Evolutionary conservation across 2,113 vertebrate species (phyloP), one percentile per base, ranked within the genome.

Genomic region (Toxotes chatareus): DNA sequence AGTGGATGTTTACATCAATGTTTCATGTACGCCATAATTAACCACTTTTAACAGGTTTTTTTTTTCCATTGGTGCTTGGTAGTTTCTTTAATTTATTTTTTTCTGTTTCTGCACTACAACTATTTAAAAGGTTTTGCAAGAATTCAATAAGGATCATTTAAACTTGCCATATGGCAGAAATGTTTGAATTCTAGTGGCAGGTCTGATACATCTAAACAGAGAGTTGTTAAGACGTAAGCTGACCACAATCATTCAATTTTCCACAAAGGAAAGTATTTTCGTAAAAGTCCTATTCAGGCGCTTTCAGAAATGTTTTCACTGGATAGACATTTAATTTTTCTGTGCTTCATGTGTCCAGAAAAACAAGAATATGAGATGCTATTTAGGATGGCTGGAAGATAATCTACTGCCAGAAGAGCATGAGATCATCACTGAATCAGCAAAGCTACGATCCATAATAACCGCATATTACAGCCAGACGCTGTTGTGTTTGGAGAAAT

Each of bases 341-440:
- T 19, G 60, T 17, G 67, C 86, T 66, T 75, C 56, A 17, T 14
- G 49, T 75, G 79, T 88, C 86, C 75, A 88, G 66, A 86, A 85
- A 88, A 91, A 87, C 59, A 76, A 23, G 56, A 91, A 88, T 73
- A 47, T 57, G 87, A 92, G 87, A 90, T 83, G 82, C 64, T 34
- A 59, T 87, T 91, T 72, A 85, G 69, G 78, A 79, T 61, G 31
- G 5, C 59, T 79, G 60, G 72, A 84, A 87, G 86, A 90, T 86
- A 69, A 70, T 92, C 60, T 73, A 12, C 71, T 86, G 83, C 88
- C 89, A 89, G 69, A 89, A 14, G 61, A 86, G 75, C 72, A 86
- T 88, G 89, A 94, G 90, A 65, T 94, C 92, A 92, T 81, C 81
- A 64, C 88, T 86, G 84, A 90, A 92, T 88, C 86, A 93, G 87